Percentiles rank a stretch among this genome's conserved stretches.
Evolutionary conservation across 1,140 invertebrate species (phyloP).

Genomic region (Lepidurus arcticus): DNA sequence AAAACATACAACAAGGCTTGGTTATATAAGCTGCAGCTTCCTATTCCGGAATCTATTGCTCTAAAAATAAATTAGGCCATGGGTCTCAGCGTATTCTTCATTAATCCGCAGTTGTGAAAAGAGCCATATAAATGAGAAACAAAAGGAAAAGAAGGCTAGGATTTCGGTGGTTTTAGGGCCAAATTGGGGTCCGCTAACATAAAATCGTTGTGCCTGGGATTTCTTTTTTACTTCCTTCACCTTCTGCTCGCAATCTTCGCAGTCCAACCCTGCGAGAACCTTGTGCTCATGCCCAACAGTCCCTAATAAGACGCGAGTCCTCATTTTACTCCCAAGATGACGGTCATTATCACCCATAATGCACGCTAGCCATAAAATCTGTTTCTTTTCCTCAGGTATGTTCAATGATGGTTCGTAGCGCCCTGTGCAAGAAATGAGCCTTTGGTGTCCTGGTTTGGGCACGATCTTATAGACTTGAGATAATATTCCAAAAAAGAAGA

Average conservation of each 20-base stretch:
- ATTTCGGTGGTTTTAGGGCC: not conserved
- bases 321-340: not conserved
- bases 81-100: not conserved
- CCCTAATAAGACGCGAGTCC: slow-evolving; percentile 5
- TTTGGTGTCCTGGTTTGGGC: not conserved
- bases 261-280: not conserved
- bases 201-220: not conserved
- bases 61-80: not conserved
- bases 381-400: not conserved
- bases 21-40: not conserved
- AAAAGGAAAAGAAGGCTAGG: not conserved
- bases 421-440: not conserved
- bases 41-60: slow-evolving; percentile 3
- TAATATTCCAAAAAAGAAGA: not conserved
- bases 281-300: not conserved
- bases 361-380: slow-evolving; percentile 11
- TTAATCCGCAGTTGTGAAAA: slow-evolving; percentile 5
- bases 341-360: slow-evolving; percentile 21
- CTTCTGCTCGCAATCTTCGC: not conserved
- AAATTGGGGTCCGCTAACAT: not conserved
- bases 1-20: not conserved
- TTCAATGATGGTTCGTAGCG: not conserved
- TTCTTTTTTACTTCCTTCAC: not conserved
- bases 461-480: not conserved
- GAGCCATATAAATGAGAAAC: not conserved